These are phyloP conservation scores for Tetranychus truncatus DNA, from an alignment of 2,888 invertebrate genomes.

Conservation along the genomic window DNA sequence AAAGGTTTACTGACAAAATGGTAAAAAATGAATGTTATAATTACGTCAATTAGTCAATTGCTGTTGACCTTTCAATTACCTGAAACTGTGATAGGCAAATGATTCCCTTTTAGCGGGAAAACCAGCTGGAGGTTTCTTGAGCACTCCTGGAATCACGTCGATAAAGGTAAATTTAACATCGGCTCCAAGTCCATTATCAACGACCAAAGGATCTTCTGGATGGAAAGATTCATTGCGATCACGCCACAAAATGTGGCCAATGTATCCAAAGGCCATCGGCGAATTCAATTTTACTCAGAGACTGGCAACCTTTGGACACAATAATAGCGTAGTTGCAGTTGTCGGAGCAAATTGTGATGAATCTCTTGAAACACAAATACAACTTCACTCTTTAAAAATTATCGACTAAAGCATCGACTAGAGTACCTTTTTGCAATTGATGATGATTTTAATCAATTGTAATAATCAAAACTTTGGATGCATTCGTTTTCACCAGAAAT, in stretches of 20 bases:
- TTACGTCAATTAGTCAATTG: background rate
- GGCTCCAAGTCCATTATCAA: slow-evolving; percentile 1
- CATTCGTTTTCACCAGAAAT: no score
- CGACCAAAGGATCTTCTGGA: slow-evolving; percentile 9
- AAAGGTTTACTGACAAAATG: background rate
- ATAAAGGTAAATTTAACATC: slow-evolving; percentile 12
- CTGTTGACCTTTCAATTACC: background rate
- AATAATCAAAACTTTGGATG: no score
- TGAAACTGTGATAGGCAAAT: slow-evolving; percentile 8
- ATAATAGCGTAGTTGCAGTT: no score
- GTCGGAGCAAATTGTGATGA: no score
- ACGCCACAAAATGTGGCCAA: slow-evolving; percentile 1
- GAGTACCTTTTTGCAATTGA: no score
- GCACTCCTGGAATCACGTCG: slow-evolving; percentile 7
- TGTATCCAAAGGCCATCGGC: background rate
- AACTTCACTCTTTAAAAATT: no score
- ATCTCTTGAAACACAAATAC: no score
- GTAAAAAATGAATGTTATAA: background rate
- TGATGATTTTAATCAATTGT: no score
- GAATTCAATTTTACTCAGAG: background rate
- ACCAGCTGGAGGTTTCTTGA: background rate
- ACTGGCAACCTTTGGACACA: background rate
- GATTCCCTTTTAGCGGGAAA: background rate
- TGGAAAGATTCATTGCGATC: background rate
- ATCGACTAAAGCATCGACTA: no score